These are phyloP conservation scores for Nothocercus nigrocapillus DNA, from an alignment of 2,113 vertebrate genomes.

Conservation along the genomic window DNA sequence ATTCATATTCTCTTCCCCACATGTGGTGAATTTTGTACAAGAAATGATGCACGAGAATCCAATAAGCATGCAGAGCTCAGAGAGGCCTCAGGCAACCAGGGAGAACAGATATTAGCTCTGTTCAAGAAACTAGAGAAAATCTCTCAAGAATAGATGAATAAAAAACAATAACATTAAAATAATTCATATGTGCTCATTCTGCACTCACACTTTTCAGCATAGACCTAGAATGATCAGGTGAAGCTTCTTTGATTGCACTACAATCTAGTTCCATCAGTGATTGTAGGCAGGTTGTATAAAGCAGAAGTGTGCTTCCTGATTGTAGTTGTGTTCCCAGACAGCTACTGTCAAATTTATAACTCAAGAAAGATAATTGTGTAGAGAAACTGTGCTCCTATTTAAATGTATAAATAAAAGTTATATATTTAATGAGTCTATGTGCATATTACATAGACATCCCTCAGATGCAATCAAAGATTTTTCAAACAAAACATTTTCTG, in stretches of 20 bases:
- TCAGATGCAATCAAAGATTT: neutral
- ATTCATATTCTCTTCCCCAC: neutral
- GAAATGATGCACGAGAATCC: neutral
- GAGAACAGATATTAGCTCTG: neutral
- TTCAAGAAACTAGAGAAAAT: neutral
- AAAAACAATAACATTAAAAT: neutral
- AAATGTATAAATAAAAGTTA: neutral
- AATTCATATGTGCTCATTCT: neutral
- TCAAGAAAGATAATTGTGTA: neutral
- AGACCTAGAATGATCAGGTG: neutral
- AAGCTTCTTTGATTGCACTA: neutral
- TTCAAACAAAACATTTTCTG: neutral
- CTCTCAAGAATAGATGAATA: neutral
- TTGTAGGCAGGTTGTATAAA: neutral
- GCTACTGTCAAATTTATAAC: neutral
- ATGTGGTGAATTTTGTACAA: rapidly evolving
- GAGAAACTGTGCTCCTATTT: neutral
- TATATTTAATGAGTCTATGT: rapidly evolving
- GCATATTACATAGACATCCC: neutral
- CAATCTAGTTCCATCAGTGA: neutral
- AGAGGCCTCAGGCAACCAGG: neutral
- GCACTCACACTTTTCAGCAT: neutral
- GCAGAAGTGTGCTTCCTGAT: neutral
- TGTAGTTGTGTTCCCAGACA: neutral
- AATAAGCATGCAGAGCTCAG: neutral